Evolutionary conservation across 2,797 vertebrate species (phyloP), one percentile per base, ranked within the genome.

Genomic region (Uromys caudimaculatus): DNA sequence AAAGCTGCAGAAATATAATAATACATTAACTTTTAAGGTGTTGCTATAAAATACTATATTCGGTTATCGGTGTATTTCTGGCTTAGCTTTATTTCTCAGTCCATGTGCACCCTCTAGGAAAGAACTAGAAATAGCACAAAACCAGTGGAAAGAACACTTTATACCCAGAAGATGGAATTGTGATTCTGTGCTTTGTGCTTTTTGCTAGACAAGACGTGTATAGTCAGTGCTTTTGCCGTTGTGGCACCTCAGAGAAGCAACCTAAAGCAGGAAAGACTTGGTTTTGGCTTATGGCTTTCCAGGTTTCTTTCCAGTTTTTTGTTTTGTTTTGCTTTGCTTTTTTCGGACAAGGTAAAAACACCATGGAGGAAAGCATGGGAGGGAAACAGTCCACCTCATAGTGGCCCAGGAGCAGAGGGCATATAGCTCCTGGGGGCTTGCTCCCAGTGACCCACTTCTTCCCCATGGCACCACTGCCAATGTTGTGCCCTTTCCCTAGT

Each of bases 131-230:
- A 56, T 75, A 41, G 56, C 27, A 21, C 16, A 67, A 13, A 83
- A 24, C 23, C 60, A 89, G 69, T 83, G 27, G 29, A 71, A 92
- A 32, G n/a, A 78, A 23, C 86, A n/a, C 24, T 86, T 93, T 91
- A 56, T 90, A 41, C 93, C 50, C 10, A 77, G 27, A 60, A 92
- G 21, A n/a, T 50, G 73, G 54, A 93, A 75, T 84, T 91, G 75
- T 91, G 44, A 52, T 73, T 85, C 94, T 91, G 8, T 75, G 41
- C 69, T 95, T 90, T 78, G 38, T 91, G 21, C n/a, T 71, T 94
- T 94, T 38, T 78, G 44, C 60, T 52, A 67, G 38, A 44, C 24
- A 58, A n/a, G 58, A 29, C 50, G 44, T 38, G 44, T 52, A 8
- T 64, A 78, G 14, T 29, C 17, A 52, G 8, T 44, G 52, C 27